A percentile compares a stretch with the other conserved stretches of the same genome.
Conservation (phyloP, 1,140 invertebrate species). For the Cotesia typhae region DNA sequence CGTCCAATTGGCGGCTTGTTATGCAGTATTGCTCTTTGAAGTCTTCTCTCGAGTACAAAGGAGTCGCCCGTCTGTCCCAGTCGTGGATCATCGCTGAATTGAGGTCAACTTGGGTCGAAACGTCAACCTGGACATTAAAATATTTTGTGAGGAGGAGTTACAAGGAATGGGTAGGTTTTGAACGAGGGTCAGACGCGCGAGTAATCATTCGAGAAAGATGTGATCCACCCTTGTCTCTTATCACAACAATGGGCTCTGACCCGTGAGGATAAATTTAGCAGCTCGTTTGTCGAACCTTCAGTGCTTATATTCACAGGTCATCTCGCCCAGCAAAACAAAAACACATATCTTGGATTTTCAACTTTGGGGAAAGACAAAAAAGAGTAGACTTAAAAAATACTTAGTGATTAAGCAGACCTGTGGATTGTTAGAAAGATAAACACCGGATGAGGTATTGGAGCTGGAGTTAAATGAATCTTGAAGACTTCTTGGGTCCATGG, state of each 20-base stretch:
- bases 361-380: neutral
- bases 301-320: neutral
- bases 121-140: constrained; percentile 53
- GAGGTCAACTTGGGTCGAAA: constrained; percentile 65
- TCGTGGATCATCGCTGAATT: constrained; percentile 53
- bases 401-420: constrained; percentile 19
- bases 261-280: neutral
- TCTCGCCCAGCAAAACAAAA: too few relatives aligned
- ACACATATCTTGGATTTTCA: too few relatives aligned
- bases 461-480: constrained; percentile 38
- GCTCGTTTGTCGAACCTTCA: too few relatives aligned
- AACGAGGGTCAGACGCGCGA: neutral
- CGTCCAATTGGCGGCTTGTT: constrained; percentile 86
- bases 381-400: neutral
- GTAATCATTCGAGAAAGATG: too few relatives aligned
- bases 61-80: constrained; percentile 66
- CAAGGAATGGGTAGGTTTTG: neutral
- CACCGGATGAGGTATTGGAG: constrained; percentile 19
- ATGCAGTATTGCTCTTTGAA: constrained; percentile 92
- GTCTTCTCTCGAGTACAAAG: constrained; percentile 88
- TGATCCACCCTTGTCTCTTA: neutral
- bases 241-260: constrained; percentile 11
- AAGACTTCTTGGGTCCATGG: constrained; percentile 56
- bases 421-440: constrained; percentile 33
- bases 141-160: constrained; percentile 14